Evolutionary conservation across 1,140 invertebrate species (phyloP).

Genomic region (Drosophila melanica): DNA sequence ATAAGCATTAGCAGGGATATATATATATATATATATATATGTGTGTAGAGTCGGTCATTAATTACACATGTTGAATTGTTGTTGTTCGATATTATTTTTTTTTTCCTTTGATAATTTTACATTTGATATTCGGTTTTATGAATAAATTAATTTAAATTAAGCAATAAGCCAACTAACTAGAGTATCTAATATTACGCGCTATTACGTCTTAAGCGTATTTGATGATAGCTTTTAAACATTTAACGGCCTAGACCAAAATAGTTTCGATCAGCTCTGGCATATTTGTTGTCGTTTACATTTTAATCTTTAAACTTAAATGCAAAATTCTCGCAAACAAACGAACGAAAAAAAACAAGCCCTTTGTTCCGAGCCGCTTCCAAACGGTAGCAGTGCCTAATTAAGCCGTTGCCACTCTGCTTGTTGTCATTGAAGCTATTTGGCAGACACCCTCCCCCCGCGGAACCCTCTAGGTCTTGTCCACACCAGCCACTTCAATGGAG

Average conservation of each 20-base stretch:
- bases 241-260: conserved; percentile 41
- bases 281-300: conserved; percentile 60
- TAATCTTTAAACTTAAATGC: conserved; percentile 61
- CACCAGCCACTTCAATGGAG: conserved; percentile 66
- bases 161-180: conserved; percentile 78
- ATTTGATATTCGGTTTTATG: conserved; percentile 69
- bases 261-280: conserved; percentile 38
- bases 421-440: conserved; percentile 34
- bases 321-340: conserved; percentile 48
- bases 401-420: conserved; percentile 49
- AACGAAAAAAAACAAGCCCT: conserved; percentile 33
- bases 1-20: too few relatives aligned
- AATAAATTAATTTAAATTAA: conserved; percentile 83
- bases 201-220: conserved; percentile 73
- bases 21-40: too few relatives aligned
- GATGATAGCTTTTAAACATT: conserved; percentile 56
- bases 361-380: conserved; percentile 62
- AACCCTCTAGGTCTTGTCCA: conserved; percentile 51
- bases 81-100: conserved; percentile 64
- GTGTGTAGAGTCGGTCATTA: conserved; percentile 25
- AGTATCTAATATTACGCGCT: conserved; percentile 67
- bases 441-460: not conserved
- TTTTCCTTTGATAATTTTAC: conserved; percentile 64
- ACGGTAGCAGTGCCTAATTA: conserved; percentile 64
- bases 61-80: conserved; percentile 43